Conservation (phyloP, 1,140 invertebrate species). For the Hylaeus anthracinus region DNA sequence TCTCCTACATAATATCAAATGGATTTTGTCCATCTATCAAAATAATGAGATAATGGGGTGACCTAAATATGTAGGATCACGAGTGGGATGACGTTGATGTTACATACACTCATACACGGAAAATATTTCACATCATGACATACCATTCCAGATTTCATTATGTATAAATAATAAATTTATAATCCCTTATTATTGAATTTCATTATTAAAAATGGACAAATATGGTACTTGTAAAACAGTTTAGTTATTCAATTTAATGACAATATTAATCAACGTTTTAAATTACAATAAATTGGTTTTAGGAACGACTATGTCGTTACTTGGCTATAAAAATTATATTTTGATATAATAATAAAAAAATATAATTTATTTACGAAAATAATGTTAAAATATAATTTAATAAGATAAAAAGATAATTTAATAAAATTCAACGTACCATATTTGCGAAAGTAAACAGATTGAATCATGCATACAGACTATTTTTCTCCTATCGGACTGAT, state of each 20-base stretch:
- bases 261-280: constrained; percentile 22
- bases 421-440: constrained; percentile 50
- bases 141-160: constrained; percentile 32
- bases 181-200: constrained; percentile 50
- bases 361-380: background rate
- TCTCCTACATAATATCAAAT: constrained; percentile 28
- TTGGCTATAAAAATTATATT: background rate
- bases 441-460: constrained; percentile 37
- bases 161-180: constrained; percentile 61
- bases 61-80: constrained; percentile 41
- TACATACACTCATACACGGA: constrained; percentile 53
- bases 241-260: constrained; percentile 20
- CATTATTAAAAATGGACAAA: constrained; percentile 53
- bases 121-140: constrained; percentile 43
- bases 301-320: background rate
- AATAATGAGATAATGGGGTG: constrained; percentile 23
- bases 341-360: background rate
- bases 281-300: background rate
- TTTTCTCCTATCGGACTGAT: background rate
- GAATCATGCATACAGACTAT: constrained; percentile 31
- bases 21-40: constrained; percentile 19
- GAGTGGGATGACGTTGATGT: constrained; percentile 22
- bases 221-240: constrained; percentile 39
- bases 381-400: background rate
- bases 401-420: constrained; percentile 11